phyloP scores from a whole-genome alignment of 2,888 invertebrate species.

The Melanophora roralis region DNA sequence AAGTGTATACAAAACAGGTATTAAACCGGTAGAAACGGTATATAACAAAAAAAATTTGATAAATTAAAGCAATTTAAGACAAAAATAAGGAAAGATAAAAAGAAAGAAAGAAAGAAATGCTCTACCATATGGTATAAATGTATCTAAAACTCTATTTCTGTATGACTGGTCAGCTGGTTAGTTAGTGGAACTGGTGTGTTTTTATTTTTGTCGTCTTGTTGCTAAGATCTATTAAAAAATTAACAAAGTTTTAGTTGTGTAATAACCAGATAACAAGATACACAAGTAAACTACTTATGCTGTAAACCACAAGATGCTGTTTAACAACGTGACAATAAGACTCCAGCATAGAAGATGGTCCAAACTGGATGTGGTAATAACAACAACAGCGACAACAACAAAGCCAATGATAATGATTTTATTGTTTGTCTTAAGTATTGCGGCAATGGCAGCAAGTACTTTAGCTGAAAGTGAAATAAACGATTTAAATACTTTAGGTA shows the following conservation, averaged over 20 bases:
- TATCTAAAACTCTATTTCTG: not conserved
- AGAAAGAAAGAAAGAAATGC: conserved; percentile 26
- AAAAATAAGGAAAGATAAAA: conserved; percentile 1
- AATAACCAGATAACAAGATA: conserved; percentile 58
- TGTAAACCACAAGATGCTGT: conserved; percentile 15
- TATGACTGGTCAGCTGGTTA: not conserved
- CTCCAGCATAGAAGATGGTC: conserved; percentile 6
- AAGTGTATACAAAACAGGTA: conserved; percentile 27
- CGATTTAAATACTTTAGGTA: conserved; percentile 44
- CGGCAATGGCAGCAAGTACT: conserved; percentile 18
- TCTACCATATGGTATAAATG: conserved; percentile 12
- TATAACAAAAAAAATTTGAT: no score
- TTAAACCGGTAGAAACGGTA: not conserved
- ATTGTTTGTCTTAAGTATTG: conserved; percentile 12
- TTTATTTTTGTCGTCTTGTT: not conserved
- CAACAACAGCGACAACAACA: not conserved
- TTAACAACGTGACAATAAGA: conserved; percentile 7
- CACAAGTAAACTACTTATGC: conserved; percentile 25
- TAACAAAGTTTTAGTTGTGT: conserved; percentile 56
- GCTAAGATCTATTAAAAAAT: conserved; percentile 40
- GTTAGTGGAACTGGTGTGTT: not conserved
- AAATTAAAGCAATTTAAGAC: no score
- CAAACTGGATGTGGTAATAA: not conserved
- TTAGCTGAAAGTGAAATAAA: conserved; percentile 43
- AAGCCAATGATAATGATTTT: conserved; percentile 5